These are phyloP conservation scores for Copidosoma aretas DNA, from an alignment of 2,888 invertebrate species.

Conservation along the genomic window DNA sequence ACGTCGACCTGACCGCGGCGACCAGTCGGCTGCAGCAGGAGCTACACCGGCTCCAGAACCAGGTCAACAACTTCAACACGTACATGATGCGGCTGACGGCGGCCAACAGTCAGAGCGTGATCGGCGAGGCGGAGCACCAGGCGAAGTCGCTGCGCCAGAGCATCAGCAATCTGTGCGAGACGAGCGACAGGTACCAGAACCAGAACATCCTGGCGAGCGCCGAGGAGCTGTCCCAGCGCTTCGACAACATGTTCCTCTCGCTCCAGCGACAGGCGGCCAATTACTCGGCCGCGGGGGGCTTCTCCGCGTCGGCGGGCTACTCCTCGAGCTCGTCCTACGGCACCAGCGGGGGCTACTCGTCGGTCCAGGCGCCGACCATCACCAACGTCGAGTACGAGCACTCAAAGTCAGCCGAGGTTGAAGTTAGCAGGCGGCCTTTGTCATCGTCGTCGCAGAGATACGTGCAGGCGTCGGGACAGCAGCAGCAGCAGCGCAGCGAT, in stretches of 20 bases:
- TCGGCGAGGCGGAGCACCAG: constrained; percentile 12
- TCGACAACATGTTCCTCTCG: constrained; percentile 17
- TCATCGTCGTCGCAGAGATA: not conserved
- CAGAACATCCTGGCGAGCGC: constrained; percentile 16
- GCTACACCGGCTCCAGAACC: constrained; percentile 36
- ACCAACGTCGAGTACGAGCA: constrained; percentile 30
- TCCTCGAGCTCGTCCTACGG: constrained; percentile 27
- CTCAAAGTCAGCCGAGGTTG: constrained; percentile 27
- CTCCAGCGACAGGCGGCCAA: constrained; percentile 27
- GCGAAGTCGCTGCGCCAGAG: constrained; percentile 19
- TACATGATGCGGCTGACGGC: constrained; percentile 30
- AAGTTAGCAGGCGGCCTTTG: constrained; percentile 21
- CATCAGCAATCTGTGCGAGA: constrained; percentile 26
- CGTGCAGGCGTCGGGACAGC: constrained; percentile 6
- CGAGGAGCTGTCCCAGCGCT: constrained; percentile 16
- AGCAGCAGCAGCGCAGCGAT: constrained; percentile 11
- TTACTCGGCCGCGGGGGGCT: constrained; percentile 6
- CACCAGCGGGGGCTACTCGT: constrained; percentile 7
- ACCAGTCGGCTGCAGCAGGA: constrained; percentile 35
- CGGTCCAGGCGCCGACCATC: constrained; percentile 21
- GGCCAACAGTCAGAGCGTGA: constrained; percentile 17
- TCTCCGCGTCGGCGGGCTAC: constrained; percentile 18
- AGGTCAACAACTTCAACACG: constrained; percentile 41
- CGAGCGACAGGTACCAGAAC: constrained; percentile 28
- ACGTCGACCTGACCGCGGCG: constrained; percentile 29